A percentile compares a stretch with the other conserved stretches of the same genome.
Evolutionary conservation across 2,797 vertebrate genomes (phyloP).

Genomic region (Sarcophilus harrisii): DNA sequence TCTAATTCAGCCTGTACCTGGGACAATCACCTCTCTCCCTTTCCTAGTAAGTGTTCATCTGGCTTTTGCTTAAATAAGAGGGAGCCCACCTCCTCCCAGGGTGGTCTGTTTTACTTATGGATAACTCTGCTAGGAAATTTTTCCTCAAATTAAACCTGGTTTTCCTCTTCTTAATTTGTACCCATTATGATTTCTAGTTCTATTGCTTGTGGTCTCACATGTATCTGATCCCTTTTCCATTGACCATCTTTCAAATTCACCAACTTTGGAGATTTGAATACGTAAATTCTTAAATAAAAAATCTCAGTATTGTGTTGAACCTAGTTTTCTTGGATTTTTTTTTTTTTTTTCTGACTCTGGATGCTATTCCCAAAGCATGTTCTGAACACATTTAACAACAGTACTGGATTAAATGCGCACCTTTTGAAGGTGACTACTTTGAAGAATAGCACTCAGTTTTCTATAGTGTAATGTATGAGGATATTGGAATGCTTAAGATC

Average conservation of each 20-base stretch:
- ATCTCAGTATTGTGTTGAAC: neutral
- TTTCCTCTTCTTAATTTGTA: too few species aligned
- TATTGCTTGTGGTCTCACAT: too few species aligned
- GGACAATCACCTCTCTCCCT: neutral
- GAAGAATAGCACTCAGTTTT: neutral
- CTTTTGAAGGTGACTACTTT: neutral
- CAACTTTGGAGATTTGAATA: too few species aligned
- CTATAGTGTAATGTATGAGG: neutral
- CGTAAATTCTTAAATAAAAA: too few species aligned
- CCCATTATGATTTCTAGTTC: too few species aligned
- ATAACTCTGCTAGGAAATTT: too few species aligned
- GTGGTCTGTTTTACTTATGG: too few species aligned
- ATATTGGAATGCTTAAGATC: neutral
- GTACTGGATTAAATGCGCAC: neutral
- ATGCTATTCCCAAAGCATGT: neutral
- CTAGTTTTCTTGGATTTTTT: neutral
- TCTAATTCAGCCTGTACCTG: neutral
- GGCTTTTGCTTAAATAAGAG: too few species aligned
- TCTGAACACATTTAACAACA: neutral
- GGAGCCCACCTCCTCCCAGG: too few species aligned
- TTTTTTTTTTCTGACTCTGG: neutral
- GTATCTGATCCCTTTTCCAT: too few species aligned
- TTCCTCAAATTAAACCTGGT: too few species aligned
- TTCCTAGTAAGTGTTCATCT: neutral
- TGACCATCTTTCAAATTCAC: too few species aligned